Evolutionary conservation across 37 sponge, comb jelly and placozoan genomes (phyloP), one percentile per base, ranked within the genome.

Genomic region (Hexactinellida sp.): DNA sequence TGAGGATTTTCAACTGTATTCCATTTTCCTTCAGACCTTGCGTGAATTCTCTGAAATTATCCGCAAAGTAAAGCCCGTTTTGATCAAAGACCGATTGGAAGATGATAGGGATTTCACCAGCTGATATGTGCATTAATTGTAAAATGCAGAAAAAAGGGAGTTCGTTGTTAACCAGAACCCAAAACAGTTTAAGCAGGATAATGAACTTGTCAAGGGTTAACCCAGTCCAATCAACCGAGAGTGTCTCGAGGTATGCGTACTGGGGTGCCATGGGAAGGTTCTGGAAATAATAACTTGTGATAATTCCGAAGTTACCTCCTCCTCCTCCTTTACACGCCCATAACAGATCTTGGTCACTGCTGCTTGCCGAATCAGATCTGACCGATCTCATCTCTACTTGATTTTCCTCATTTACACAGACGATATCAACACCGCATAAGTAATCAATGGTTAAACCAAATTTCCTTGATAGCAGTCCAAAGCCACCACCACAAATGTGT

Each of bases 301-400:
- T 63, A 10, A 63, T 25, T 28, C 76, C 76, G 30, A 63, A 63
- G 30, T 63, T 63, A 21, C 76, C 76, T 7, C 76, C 76, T 32
- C 76, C 76, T 10, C 76, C 76, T 23, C 76, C 76, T 63, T 63
- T 10, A 63, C 76, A 63, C 34, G 76, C 76, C 76, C 76, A 63
- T 28, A 63, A 63, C 76, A 63, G 34, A 3, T 25, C 21, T 28
- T 63, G 21, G 21, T 63, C 76, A n/a, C 30, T 23, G 3, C 13
- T n/a, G 3, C 5, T 28, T 25, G 28, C 34, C 5, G 76, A 63
- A 23, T 63, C 76, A 25, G 76, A 7, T 23, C 76, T 10, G 21
- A 63, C 13, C 30, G 3, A 7, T 28, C 13, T 63, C 34, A 63
- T 21, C 21, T 10, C 21, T 25, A 63, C 25, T 63, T 63, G 3